Evolutionary conservation across 2,113 vertebrate genomes (phyloP).

Genomic region (Oxyura jamaicensis): DNA sequence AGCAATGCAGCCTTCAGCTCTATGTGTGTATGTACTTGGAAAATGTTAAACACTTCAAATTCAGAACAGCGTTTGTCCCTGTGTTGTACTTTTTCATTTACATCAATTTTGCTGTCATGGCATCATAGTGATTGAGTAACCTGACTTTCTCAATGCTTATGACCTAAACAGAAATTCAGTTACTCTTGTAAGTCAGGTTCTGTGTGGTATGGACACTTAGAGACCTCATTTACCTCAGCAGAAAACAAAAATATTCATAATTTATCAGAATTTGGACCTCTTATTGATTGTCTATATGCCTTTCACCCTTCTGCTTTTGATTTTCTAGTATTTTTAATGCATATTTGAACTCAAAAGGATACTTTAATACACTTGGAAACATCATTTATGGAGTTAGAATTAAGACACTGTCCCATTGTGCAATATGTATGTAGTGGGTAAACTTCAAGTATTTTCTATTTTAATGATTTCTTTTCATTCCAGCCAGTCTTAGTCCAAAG

Average conservation of each 20-base stretch:
- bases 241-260: neutral
- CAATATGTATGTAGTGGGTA: neutral
- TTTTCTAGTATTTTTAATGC: neutral
- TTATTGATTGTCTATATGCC: neutral
- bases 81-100: neutral
- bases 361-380: neutral
- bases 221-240: neutral
- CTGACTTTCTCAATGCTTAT: neutral
- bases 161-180: neutral
- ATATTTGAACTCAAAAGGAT: neutral
- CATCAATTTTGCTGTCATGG: neutral
- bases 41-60: neutral
- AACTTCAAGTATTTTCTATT: neutral
- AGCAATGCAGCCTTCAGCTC: neutral
- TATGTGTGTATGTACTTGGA: fast-evolving
- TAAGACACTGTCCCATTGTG: neutral
- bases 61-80: neutral
- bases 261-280: neutral
- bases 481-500: neutral
- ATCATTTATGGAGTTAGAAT: neutral
- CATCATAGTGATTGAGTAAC: neutral
- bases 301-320: neutral
- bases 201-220: neutral
- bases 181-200: neutral
- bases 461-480: neutral